These are phyloP conservation scores for Alloscopus bannaensis DNA, from an alignment of 2,888 invertebrate genomes.

Conservation along the genomic window DNA sequence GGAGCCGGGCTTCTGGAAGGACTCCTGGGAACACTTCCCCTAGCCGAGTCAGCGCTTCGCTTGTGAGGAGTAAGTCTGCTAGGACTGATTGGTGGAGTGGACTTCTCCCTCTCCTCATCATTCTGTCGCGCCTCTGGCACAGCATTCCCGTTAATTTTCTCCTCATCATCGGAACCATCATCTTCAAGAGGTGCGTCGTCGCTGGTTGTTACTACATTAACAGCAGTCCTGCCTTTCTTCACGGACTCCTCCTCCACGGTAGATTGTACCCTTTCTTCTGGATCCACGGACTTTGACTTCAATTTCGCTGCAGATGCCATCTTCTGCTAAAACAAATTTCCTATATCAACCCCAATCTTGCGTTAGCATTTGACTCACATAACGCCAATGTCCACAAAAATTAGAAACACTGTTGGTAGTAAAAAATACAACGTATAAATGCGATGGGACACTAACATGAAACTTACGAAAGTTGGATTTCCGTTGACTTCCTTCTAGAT, in stretches of 20 bases:
- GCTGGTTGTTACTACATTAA: not conserved
- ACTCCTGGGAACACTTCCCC: constrained; percentile 11
- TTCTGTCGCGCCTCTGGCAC: not conserved
- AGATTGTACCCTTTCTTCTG: no score
- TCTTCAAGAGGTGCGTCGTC: not conserved
- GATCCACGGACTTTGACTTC: no score
- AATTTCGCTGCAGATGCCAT: no score
- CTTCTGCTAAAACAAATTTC: no score
- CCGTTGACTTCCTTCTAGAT: no score
- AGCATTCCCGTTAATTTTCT: constrained; percentile 1
- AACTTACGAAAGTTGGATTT: no score
- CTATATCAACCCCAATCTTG: no score
- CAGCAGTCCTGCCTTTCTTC: not conserved
- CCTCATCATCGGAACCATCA: constrained; percentile 20
- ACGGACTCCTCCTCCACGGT: not conserved
- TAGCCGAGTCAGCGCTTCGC: constrained; percentile 18
- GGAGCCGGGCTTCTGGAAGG: constrained; percentile 38
- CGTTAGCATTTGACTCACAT: no score
- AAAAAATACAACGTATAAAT: no score
- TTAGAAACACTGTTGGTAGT: no score
- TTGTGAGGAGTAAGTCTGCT: constrained; percentile 28
- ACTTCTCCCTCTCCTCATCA: not conserved
- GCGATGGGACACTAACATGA: no score
- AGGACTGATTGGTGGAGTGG: constrained; percentile 24
- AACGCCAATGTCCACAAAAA: no score